A percentile compares a stretch with the other conserved stretches of the same genome.
Conservation (phyloP, 2,888 invertebrate species). For the Phyllotreta cruciferae region DNA sequence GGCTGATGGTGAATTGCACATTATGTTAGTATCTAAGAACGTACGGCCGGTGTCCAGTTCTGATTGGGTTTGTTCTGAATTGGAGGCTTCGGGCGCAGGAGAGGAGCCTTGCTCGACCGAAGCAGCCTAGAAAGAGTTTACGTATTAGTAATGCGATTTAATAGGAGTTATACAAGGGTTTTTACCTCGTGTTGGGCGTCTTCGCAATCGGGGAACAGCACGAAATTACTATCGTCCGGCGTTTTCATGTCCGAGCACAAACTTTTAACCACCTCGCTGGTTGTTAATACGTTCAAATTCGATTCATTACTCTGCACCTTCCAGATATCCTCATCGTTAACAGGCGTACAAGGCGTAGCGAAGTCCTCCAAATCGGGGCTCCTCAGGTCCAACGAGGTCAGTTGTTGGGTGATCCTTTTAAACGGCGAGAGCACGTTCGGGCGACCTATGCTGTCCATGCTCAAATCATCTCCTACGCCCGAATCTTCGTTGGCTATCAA, state of each 20-base stretch:
- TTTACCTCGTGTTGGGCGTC: slow-evolving; percentile 51
- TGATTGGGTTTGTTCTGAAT: slow-evolving; percentile 41
- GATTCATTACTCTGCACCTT: slow-evolving; percentile 47
- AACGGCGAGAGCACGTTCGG: slow-evolving; percentile 69
- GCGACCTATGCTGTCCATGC: slow-evolving; percentile 51
- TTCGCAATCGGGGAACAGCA: slow-evolving; percentile 66
- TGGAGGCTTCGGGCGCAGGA: neutral
- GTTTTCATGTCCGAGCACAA: slow-evolving; percentile 54
- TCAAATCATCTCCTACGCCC: slow-evolving; percentile 54
- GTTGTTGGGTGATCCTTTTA: slow-evolving; percentile 78
- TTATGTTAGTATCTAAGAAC: slow-evolving; percentile 64
- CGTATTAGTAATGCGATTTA: too few relatives aligned
- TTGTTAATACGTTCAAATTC: slow-evolving; percentile 51
- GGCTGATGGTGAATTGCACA: slow-evolving; percentile 70
- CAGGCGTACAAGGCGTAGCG: slow-evolving; percentile 71
- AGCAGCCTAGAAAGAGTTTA: too few relatives aligned
- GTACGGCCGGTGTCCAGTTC: slow-evolving; percentile 53
- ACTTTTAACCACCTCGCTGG: slow-evolving; percentile 56
- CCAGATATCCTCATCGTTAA: slow-evolving; percentile 70
- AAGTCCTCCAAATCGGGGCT: slow-evolving; percentile 78
- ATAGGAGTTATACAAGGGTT: too few relatives aligned
- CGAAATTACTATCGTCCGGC: slow-evolving; percentile 63
- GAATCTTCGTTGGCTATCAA: slow-evolving; percentile 59
- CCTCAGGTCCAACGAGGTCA: slow-evolving; percentile 73
- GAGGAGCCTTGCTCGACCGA: neutral